Conservation (phyloP, 2,888 invertebrate species). For the Cataglyphis rosenhaueri region DNA sequence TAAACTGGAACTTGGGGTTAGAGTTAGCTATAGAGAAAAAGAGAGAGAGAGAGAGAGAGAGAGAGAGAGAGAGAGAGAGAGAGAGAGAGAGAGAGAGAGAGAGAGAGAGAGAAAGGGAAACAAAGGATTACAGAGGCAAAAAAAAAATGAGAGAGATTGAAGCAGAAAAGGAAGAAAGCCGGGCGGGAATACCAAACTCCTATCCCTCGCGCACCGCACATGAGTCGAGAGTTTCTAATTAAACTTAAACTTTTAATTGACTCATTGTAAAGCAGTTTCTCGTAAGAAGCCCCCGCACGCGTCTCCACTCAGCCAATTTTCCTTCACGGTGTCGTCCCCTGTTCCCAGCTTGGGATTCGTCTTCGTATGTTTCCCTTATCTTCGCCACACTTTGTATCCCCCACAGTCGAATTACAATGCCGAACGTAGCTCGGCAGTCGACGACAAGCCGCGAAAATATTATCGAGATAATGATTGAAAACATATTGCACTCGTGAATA, state of each 20-base stretch:
- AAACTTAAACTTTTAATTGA: slow-evolving; percentile 85
- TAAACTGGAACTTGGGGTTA: slow-evolving; percentile 56
- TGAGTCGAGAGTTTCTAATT: slow-evolving; percentile 83
- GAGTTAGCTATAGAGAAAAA: slow-evolving; percentile 56
- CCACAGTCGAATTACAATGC: not conserved
- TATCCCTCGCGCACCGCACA: slow-evolving; percentile 43
- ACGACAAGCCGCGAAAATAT: not conserved
- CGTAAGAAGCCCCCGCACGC: slow-evolving; percentile 74
- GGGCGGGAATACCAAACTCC: slow-evolving; percentile 34
- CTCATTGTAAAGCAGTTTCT: slow-evolving; percentile 82
- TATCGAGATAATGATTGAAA: not conserved
- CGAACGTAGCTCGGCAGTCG: not conserved
- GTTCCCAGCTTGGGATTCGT: slow-evolving; percentile 15
- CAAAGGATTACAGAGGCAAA: slow-evolving; percentile 14
- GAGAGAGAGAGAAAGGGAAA: slow-evolving; percentile 52
- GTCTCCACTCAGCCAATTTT: slow-evolving; percentile 55
- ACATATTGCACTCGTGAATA: not conserved
- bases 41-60: slow-evolving; percentile 54
- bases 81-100: slow-evolving; percentile 51
- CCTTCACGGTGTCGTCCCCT: slow-evolving; percentile 53
- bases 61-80: slow-evolving; percentile 39
- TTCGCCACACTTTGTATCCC: not conserved
- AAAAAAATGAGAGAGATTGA: slow-evolving; percentile 30
- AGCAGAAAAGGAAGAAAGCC: slow-evolving; percentile 40
- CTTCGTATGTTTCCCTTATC: slow-evolving; percentile 12